phyloP scores from a whole-genome alignment of 2,797 vertebrate genomes.

The Galagoides demidoff region DNA sequence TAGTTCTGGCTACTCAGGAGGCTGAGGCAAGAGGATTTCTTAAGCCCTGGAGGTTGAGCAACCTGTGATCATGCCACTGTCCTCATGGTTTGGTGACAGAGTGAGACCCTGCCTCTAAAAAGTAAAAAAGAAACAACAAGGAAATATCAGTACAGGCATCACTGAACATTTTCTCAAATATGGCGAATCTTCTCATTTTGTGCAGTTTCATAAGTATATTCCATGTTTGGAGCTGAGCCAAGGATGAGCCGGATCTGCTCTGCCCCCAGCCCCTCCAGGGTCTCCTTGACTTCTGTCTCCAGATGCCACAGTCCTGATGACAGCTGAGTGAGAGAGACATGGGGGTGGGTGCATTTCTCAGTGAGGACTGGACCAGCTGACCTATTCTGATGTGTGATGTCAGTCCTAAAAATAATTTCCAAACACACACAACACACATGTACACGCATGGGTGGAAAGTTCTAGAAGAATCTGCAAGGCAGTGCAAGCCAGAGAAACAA shows the following conservation, averaged over 20 bases:
- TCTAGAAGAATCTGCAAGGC: not conserved
- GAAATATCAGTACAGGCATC: no score
- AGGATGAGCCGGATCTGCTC: not conserved
- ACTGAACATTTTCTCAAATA: not conserved
- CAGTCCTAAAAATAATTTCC: not conserved
- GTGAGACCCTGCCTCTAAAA: no score
- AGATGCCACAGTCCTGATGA: not conserved
- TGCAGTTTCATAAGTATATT: not conserved
- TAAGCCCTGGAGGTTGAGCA: not conserved
- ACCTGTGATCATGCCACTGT: no score
- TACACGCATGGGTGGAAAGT: not conserved
- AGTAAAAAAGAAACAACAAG: no score
- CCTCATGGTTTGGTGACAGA: no score
- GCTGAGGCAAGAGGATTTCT: not conserved
- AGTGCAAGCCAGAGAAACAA: not conserved
- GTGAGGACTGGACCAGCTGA: fast-evolving
- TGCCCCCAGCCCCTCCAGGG: not conserved
- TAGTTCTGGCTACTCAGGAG: not conserved
- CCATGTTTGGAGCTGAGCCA: not conserved
- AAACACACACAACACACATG: not conserved
- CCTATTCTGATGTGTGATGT: not conserved
- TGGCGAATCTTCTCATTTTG: not conserved
- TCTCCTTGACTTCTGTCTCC: not conserved
- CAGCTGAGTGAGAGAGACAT: not conserved
- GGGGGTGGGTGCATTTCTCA: no score